Evolutionary conservation across 2,113 vertebrate species (phyloP).

Genomic region (Hyperopisus bebe): DNA sequence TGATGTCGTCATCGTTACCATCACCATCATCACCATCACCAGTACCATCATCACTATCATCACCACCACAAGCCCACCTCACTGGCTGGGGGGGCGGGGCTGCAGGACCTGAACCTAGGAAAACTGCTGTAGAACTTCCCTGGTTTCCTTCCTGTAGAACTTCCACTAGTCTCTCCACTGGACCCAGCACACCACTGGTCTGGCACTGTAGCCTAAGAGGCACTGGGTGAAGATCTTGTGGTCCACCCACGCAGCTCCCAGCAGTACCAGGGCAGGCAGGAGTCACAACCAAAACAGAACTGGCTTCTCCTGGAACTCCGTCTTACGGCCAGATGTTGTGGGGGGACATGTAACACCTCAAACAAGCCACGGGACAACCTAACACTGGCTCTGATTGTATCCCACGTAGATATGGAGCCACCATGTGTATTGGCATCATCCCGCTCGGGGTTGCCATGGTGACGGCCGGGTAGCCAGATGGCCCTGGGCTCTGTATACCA

Average conservation of each 20-base stretch:
- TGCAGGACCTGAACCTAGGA: not conserved
- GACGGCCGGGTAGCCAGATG: not conserved
- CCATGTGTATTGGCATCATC: not conserved
- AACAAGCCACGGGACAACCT: not conserved
- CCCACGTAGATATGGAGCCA: not conserved
- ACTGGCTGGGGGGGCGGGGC: not conserved
- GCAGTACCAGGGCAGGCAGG: not conserved
- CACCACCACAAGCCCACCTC: not conserved
- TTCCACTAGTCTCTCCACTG: not conserved
- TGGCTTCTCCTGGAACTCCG: not conserved
- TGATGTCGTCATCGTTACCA: not conserved
- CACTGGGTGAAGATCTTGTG: not conserved
- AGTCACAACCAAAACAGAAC: not conserved
- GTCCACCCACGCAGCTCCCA: not conserved
- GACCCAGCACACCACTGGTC: not conserved
- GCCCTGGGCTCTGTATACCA: not conserved
- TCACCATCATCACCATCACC: not conserved
- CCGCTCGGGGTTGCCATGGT: not conserved
- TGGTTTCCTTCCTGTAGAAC: not conserved
- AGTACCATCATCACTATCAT: not conserved
- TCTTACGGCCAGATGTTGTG: not conserved
- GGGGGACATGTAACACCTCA: not conserved
- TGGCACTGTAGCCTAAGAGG: not conserved
- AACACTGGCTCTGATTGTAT: not conserved
- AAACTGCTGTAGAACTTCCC: not conserved